Conservation (phyloP, 1,140 invertebrate genomes). For the Drosophila setifemur region DNA sequence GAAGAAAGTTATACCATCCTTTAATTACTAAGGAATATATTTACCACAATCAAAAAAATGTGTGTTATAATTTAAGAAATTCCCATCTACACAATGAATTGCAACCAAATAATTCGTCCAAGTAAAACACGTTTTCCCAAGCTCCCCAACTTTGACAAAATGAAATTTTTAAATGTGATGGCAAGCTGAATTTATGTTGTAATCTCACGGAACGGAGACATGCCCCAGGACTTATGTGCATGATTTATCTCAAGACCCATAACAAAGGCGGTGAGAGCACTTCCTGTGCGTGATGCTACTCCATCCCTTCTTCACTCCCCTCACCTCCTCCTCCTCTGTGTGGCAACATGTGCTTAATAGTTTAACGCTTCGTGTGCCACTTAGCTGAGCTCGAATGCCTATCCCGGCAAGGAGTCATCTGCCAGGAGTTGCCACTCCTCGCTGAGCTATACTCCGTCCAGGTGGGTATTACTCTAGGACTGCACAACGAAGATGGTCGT, state of each 20-base stretch:
- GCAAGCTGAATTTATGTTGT: constrained; percentile 35
- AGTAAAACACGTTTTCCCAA: not conserved
- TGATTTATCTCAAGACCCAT: constrained; percentile 34
- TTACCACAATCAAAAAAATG: too few relatives aligned
- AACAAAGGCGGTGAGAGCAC: constrained; percentile 16
- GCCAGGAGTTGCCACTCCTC: constrained; percentile 4
- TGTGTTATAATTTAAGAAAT: too few relatives aligned
- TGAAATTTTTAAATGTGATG: constrained; percentile 33
- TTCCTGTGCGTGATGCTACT: constrained; percentile 25
- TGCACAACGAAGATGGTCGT: constrained; percentile 28
- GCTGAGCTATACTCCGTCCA: not conserved
- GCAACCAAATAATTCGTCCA: constrained; percentile 10
- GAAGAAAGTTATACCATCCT: too few relatives aligned
- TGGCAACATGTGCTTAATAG: constrained; percentile 63
- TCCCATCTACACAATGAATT: not conserved
- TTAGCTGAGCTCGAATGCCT: constrained; percentile 34
- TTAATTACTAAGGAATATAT: too few relatives aligned
- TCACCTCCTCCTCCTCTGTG: not conserved
- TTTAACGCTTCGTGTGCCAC: constrained; percentile 68
- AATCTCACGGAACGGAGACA: constrained; percentile 25
- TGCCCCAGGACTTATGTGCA: constrained; percentile 14
- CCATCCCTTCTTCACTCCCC: not conserved
- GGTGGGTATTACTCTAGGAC: constrained; percentile 20
- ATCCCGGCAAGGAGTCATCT: constrained; percentile 7
- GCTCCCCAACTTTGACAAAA: constrained; percentile 17